Conservation (phyloP, 2,888 invertebrate species). For the Phragmatobia fuliginosa region DNA sequence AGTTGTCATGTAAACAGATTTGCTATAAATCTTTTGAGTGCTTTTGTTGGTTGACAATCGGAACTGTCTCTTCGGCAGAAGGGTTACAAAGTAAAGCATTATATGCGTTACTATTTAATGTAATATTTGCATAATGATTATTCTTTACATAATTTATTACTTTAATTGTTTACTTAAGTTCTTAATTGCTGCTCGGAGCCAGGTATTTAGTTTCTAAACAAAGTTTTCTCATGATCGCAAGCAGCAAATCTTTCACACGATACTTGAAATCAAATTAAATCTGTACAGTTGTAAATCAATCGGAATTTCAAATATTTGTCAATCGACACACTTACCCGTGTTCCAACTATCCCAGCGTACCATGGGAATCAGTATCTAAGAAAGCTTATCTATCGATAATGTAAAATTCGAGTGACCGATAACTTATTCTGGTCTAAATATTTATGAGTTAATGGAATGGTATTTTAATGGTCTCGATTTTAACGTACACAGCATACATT, state of each 20-base stretch:
- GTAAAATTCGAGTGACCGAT: slow-evolving; percentile 58
- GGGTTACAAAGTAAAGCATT: slow-evolving; percentile 36
- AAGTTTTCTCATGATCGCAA: slow-evolving; percentile 8
- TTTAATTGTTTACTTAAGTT: background rate
- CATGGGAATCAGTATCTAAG: slow-evolving; percentile 55
- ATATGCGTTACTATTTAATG: background rate
- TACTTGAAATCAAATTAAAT: slow-evolving; percentile 50
- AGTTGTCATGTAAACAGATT: slow-evolving; percentile 70
- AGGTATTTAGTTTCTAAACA: background rate
- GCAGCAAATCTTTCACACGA: slow-evolving; percentile 40
- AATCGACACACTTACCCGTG: slow-evolving; percentile 28
- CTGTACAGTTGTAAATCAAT: slow-evolving; percentile 50
- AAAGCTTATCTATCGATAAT: slow-evolving; percentile 46
- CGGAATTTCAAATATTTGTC: slow-evolving; percentile 45
- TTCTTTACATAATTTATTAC: slow-evolving; percentile 38
- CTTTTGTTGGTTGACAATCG: slow-evolving; percentile 48
- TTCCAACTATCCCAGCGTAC: slow-evolving; percentile 37
- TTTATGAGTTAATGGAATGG: slow-evolving; percentile 17
- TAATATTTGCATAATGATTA: slow-evolving; percentile 26
- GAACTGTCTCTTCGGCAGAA: slow-evolving; percentile 36
- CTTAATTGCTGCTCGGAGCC: background rate
- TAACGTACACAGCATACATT: background rate
- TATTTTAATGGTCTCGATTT: slow-evolving; percentile 1
- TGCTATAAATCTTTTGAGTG: slow-evolving; percentile 57
- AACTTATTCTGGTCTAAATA: slow-evolving; percentile 40